Percentiles rank a stretch among this genome's conserved stretches.
Evolutionary conservation across 2,113 vertebrate genomes (phyloP).

Genomic region (Malurus elegans): DNA sequence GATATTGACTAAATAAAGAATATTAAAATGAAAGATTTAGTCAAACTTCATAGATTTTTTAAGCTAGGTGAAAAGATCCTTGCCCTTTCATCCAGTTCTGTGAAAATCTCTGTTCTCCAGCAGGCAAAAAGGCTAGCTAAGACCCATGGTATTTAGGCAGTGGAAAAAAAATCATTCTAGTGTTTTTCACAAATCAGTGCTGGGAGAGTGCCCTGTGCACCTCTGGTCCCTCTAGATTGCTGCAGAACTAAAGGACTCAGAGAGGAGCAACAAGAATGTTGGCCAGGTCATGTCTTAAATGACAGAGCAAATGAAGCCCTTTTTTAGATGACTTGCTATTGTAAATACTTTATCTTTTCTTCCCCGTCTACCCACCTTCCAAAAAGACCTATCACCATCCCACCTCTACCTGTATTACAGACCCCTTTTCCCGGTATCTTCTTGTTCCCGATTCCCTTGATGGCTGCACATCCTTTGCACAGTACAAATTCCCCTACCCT

Average conservation of each 20-base stretch:
- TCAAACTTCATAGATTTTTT: neutral
- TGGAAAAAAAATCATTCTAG: neutral
- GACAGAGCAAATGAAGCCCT: neutral
- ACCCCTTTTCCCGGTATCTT: neutral
- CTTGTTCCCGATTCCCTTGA: neutral
- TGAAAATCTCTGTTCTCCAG: neutral
- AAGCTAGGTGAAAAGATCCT: neutral
- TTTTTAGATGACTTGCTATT: neutral
- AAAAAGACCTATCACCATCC: neutral
- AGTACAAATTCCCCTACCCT: neutral
- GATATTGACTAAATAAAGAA: neutral
- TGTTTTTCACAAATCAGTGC: accelerated
- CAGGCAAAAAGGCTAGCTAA: neutral
- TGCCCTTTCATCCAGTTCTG: neutral
- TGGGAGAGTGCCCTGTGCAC: neutral
- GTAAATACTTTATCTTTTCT: neutral
- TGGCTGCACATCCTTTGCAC: neutral
- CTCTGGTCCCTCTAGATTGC: neutral
- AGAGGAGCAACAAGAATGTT: neutral
- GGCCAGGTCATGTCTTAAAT: neutral
- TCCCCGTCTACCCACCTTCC: neutral
- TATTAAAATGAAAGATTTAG: neutral
- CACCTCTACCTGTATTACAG: neutral
- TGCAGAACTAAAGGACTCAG: neutral
- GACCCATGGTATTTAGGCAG: neutral